Percentiles rank a stretch among this genome's conserved stretches.
Evolutionary conservation across 2,113 vertebrate species (phyloP).

Genomic region (Brachirus orientalis): DNA sequence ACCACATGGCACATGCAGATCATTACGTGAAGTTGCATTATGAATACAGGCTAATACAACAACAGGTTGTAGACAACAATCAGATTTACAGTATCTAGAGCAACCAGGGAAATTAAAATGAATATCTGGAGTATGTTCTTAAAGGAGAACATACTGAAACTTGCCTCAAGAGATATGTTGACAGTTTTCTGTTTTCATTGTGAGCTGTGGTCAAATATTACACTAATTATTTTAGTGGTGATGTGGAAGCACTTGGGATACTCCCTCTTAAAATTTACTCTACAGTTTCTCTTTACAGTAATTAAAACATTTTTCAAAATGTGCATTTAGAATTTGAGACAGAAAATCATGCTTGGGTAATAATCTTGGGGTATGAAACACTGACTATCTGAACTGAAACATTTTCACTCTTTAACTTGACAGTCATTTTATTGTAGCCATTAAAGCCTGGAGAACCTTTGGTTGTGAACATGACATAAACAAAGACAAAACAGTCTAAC

Average conservation of each 20-base stretch:
- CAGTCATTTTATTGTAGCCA: conserved; percentile 62
- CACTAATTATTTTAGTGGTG: conserved; percentile 40
- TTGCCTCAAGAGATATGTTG: conserved; percentile 32
- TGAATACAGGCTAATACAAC: not conserved
- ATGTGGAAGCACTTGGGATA: conserved; percentile 26
- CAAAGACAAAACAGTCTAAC: conserved; percentile 34
- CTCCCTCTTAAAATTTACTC: conserved; percentile 20
- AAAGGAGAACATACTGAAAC: conserved; percentile 43
- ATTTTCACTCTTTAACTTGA: conserved; percentile 48
- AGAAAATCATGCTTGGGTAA: conserved; percentile 11
- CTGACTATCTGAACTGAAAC: conserved; percentile 31
- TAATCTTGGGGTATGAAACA: conserved; percentile 36
- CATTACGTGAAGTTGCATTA: too few relatives aligned
- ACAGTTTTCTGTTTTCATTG: conserved; percentile 44
- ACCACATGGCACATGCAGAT: not conserved
- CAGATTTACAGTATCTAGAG: conserved; percentile 59
- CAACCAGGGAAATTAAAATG: conserved; percentile 36
- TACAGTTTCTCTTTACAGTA: conserved; percentile 5
- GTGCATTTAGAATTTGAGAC: conserved; percentile 1
- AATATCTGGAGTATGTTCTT: conserved; percentile 58
- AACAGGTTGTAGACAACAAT: too few relatives aligned
- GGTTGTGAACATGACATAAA: conserved; percentile 64
- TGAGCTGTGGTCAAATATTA: conserved; percentile 46
- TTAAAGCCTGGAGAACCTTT: conserved; percentile 60
- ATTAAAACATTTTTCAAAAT: not conserved